Conservation (phyloP, 2,113 vertebrate species). For the Oenanthe oenanthe region DNA sequence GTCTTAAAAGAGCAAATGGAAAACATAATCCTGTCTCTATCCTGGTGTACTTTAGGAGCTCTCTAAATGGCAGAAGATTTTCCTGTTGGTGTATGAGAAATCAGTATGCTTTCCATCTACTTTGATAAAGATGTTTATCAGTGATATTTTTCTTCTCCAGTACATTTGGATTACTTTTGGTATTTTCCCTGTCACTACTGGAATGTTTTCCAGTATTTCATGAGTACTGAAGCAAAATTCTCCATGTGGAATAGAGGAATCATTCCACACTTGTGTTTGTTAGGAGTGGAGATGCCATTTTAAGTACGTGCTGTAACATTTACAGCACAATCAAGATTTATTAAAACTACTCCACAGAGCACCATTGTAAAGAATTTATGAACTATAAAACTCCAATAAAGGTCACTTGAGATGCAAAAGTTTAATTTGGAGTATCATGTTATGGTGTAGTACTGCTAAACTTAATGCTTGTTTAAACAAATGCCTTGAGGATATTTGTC, state of each 20-base stretch:
- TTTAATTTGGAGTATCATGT: conserved; percentile 79
- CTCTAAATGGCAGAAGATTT: not conserved
- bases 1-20: not conserved
- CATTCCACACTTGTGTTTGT: conserved; percentile 42
- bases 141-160: not conserved
- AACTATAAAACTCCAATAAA: conserved; percentile 77
- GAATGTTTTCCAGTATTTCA: conserved; percentile 21
- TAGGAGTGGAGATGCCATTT: conserved; percentile 62
- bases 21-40: not conserved
- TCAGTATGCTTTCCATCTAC: not conserved
- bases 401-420: conserved; percentile 78
- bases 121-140: not conserved
- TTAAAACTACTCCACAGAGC: conserved; percentile 72
- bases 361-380: conserved; percentile 76
- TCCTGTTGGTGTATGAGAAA: not conserved
- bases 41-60: not conserved
- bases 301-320: conserved; percentile 59
- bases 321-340: conserved; percentile 77
- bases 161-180: not conserved
- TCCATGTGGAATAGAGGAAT: not conserved
- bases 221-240: not conserved
- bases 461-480: conserved; percentile 75
- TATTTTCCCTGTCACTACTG: not conserved
- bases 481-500: conserved; percentile 69
- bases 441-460: conserved; percentile 60